Evolutionary conservation across 2,888 invertebrate species (phyloP).

Genomic region (Alsophila aescularia): DNA sequence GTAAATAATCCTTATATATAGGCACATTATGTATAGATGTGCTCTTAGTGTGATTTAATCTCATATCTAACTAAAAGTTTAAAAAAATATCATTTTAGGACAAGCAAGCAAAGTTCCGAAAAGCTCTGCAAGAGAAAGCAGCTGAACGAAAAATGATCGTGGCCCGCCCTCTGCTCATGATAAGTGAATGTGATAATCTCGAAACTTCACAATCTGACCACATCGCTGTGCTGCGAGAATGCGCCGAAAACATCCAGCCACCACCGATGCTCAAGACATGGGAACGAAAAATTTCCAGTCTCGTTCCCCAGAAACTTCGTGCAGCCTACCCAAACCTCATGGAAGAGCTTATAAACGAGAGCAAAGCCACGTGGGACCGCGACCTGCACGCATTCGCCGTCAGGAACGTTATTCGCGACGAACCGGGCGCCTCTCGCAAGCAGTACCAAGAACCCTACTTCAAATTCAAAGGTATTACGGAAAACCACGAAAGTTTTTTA

Average conservation of each 20-base stretch:
- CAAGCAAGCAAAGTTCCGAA: conserved; percentile 69
- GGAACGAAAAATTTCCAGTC: conserved; percentile 85
- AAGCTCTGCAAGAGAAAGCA: conserved; percentile 72
- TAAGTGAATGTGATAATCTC: conserved; percentile 72
- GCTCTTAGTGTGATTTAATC: too few relatives aligned
- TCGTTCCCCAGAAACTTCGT: conserved; percentile 83
- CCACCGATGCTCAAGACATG: conserved; percentile 86
- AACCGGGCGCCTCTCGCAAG: conserved; percentile 80
- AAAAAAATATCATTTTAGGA: conserved; percentile 58
- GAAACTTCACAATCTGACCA: conserved; percentile 80
- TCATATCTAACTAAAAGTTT: too few relatives aligned
- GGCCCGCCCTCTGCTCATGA: conserved; percentile 56
- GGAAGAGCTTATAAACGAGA: conserved; percentile 81
- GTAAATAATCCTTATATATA: too few relatives aligned
- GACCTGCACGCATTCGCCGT: conserved; percentile 87
- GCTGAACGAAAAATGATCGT: conserved; percentile 66
- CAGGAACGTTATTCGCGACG: conserved; percentile 85
- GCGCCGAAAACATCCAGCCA: conserved; percentile 84
- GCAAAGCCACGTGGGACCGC: conserved; percentile 83
- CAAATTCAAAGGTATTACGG: conserved; percentile 86
- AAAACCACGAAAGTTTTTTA: conserved; percentile 84
- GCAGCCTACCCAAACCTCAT: conserved; percentile 82
- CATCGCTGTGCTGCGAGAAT: conserved; percentile 81
- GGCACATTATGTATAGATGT: too few relatives aligned
- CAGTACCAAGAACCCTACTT: conserved; percentile 80